Conservation (phyloP, 2,888 invertebrate genomes). For the Acronicta leporina region DNA sequence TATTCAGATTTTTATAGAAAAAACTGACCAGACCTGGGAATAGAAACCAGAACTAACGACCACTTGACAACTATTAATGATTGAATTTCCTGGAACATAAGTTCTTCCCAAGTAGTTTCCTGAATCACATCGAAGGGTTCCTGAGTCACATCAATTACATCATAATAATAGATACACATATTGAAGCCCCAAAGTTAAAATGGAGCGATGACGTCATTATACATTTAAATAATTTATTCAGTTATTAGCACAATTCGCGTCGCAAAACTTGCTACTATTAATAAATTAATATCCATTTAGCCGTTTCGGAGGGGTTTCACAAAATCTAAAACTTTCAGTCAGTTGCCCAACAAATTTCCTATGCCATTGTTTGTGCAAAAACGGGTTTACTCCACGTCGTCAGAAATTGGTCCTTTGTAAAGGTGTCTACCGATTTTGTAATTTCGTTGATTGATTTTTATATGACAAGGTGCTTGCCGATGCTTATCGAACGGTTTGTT, state of each 20-base stretch:
- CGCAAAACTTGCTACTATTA: conserved; percentile 27
- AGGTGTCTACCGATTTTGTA: conserved; percentile 15
- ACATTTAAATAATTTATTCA: conserved; percentile 43
- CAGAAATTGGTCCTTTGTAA: conserved; percentile 10
- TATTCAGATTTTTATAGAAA: no score
- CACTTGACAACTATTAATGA: no score
- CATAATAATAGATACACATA: conserved; percentile 3
- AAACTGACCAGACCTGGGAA: no score
- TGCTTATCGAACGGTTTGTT: no score
- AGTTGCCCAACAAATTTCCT: conserved; percentile 33
- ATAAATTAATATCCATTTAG: conserved; percentile 34
- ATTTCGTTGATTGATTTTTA: conserved; percentile 5
- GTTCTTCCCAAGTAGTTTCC: no score
- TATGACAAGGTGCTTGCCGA: not conserved
- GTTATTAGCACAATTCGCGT: conserved; percentile 25
- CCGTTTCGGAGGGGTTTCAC: conserved; percentile 28
- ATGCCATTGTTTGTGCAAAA: conserved; percentile 34
- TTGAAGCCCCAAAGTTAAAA: conserved; percentile 23
- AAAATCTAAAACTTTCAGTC: conserved; percentile 44
- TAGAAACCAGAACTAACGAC: no score
- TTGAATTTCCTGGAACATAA: no score
- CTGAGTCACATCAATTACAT: not conserved
- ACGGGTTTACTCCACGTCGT: conserved; percentile 8
- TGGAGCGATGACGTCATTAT: conserved; percentile 29
- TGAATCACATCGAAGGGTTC: no score